Conservation (phyloP, 2,888 invertebrate genomes). For the Diachrysia chrysitis region DNA sequence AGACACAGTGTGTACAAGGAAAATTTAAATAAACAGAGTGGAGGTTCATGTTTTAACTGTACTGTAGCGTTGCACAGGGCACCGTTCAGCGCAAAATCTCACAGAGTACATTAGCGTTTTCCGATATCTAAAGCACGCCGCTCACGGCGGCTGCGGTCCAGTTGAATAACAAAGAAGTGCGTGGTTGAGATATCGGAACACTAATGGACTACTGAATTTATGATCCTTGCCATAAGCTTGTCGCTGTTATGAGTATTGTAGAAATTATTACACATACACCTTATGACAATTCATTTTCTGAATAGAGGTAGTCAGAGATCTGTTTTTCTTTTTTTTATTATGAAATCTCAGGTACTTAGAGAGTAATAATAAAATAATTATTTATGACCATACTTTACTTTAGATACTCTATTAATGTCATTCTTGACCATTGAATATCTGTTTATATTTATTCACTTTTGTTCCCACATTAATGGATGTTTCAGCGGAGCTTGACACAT, state of each 20-base stretch:
- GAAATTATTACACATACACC: slow-evolving; percentile 24
- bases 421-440: slow-evolving; percentile 31
- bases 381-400: background rate
- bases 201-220: slow-evolving; percentile 84
- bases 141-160: slow-evolving; percentile 77
- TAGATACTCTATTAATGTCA: slow-evolving; percentile 15
- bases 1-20: slow-evolving; percentile 36
- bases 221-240: slow-evolving; percentile 73
- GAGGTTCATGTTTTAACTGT: slow-evolving; percentile 59
- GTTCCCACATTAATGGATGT: slow-evolving; percentile 30
- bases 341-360: slow-evolving; percentile 3
- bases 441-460: slow-evolving; percentile 40
- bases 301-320: slow-evolving; percentile 51
- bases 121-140: slow-evolving; percentile 85
- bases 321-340: slow-evolving; percentile 6
- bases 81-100: slow-evolving; percentile 79
- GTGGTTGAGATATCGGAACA: slow-evolving; percentile 82
- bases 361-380: background rate
- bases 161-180: slow-evolving; percentile 87
- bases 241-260: slow-evolving; percentile 60
- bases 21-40: slow-evolving; percentile 50
- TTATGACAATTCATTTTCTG: background rate
- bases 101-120: slow-evolving; percentile 85
- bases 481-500: slow-evolving; percentile 25
- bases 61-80: slow-evolving; percentile 61